Base-by-base conservation (phyloP, 2,888 invertebrate species). In the Byasa hedistus region DNA sequence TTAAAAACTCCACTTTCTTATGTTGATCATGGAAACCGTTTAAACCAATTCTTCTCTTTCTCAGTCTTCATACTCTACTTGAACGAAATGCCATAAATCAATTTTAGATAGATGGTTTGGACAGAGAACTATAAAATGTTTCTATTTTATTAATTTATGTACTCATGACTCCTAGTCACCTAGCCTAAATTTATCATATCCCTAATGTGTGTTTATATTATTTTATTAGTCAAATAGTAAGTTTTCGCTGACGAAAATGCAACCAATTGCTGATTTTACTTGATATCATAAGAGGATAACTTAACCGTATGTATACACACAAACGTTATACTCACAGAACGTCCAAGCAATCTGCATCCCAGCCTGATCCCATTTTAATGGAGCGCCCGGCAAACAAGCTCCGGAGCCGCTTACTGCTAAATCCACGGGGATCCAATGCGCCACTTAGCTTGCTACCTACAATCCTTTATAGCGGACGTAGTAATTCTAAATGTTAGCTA, bases 381-480 rank as follows among this genome's bases (percentile, higher is more conserved):
- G 91, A 91, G 87, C 89, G 87, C 88, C 87, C 85, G 86, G 91
- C 90, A 91, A 91, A 91, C 90, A 91, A 87, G 89, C 89, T 87
- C 83, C 81, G 72, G 83, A 85, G 85, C 86, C 84, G 91, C 91
- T 90, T 90, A 88, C 87, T 78, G 84, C 82, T 81, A 91, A 91
- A 91, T 90, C 89, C 90, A 79, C 80, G 75, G 81, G 81, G 85
- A 89, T 88, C 87, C 86, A 75, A 78, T 86, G 84, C 86, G 79
- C 87, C 85, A 89, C 90, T 91, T 90, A 89, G 85, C 79, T 78
- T 78, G 76, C 51, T 77, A 82, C 83, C 75, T 83, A 81, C 81
- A 76, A 79, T 82, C 80, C 80, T 80, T 80, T 83, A 81, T 80
- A 80, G 73, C 72, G 66, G 71, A 72, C 69, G 70, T 69, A 71